Base-by-base conservation (phyloP, 2,797 vertebrate species). In the Brachyalestes nurse region DNA sequence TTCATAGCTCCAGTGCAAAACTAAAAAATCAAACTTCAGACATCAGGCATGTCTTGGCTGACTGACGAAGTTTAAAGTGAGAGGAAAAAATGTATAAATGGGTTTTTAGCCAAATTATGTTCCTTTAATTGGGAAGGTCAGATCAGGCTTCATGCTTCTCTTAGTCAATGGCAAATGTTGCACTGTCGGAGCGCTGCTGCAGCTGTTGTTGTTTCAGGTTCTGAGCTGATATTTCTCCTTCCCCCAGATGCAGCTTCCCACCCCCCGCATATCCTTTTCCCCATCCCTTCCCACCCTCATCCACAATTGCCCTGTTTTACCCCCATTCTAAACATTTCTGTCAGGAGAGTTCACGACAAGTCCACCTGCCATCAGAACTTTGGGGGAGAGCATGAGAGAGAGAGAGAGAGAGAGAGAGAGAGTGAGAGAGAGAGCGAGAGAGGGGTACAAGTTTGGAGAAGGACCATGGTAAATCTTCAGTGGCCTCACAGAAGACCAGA, bases 161-260 rank as follows among this genome's bases (percentile, higher is more conserved):
- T 88, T 85, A 25, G 88, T 86, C 57, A 72, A 88, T 88, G 86
- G 80, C 93, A 93, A 92, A 93, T 91, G 89, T 88, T 88, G 38
- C 49, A 81, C 17, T 38, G 55, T 53, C 55, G 42, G 80, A 76
- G 2, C 19, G 0, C 21, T 85, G 88, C 87, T 69, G 66, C 94
- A 94, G 93, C 94, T 95, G 94, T 93, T 94, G 93, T 94, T 94
- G 86, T 92, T 92, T 91, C 92, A 93, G 90, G 87, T 91, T 91
- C 84, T 76, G 78, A 55, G 78, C 80, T 86, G 86, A 82, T 88
- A 79, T 83, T 80, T 61, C 85, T 23, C 69, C 65, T 62, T 73
- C 75, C 77, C 82, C 72, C 80, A 61, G 51, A 77, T 80, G 73
- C 77, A 67, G 65, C 77, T 75, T 62, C 60, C 80, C 51, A 34